phyloP scores from a whole-genome alignment of 2,797 vertebrate genomes.

The Florisuga fusca region DNA sequence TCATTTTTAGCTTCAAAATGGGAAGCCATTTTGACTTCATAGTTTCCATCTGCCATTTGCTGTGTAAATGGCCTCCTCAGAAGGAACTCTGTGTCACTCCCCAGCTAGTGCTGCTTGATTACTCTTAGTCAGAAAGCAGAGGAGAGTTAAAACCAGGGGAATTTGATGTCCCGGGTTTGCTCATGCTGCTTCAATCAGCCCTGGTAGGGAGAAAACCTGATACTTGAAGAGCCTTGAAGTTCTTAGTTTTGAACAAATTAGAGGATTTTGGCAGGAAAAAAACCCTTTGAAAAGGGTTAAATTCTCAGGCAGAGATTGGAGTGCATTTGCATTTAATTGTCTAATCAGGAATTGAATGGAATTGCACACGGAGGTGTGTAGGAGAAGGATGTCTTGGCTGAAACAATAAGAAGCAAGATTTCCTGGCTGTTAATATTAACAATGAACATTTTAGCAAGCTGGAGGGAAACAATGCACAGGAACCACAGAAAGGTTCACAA shows the following conservation, averaged over 20 bases:
- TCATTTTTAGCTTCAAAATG: no score
- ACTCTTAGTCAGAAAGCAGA: background rate
- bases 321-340: conserved; percentile 22
- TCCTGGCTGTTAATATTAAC: background rate
- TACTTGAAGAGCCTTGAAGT: background rate
- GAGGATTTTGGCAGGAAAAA: background rate
- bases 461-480: background rate
- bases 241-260: background rate
- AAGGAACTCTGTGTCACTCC: background rate
- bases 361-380: background rate
- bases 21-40: background rate
- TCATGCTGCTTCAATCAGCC: background rate
- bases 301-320: background rate
- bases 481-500: background rate
- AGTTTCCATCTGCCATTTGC: background rate
- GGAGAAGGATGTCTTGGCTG: background rate
- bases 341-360: background rate
- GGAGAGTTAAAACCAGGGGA: background rate
- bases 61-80: rapidly evolving
- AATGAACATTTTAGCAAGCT: background rate
- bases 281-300: background rate
- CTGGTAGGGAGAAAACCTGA: background rate
- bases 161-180: background rate
- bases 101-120: background rate
- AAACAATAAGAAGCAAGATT: background rate